phyloP scores from a whole-genome alignment of 2,113 vertebrate genomes.

The Thymallus thymallus region DNA sequence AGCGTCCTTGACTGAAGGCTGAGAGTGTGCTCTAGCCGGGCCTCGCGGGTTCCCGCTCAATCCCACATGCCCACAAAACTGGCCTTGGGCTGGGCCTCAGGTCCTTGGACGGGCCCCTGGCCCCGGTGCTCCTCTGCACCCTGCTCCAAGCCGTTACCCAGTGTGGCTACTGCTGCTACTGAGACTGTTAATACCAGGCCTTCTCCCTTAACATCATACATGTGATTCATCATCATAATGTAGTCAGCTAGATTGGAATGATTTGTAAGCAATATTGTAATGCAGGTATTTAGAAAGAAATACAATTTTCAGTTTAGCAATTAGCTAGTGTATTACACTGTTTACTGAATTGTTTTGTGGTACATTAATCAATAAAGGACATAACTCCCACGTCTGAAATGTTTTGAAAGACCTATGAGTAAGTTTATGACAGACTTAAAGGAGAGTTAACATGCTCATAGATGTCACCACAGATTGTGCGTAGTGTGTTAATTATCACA shows the following conservation, averaged over 20 bases:
- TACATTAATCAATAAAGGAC: conserved; percentile 43
- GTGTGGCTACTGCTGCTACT: conserved; percentile 31
- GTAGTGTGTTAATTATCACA: not conserved
- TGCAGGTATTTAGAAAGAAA: conserved; percentile 33
- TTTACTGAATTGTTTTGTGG: conserved; percentile 17
- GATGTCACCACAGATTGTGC: not conserved
- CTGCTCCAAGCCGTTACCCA: not conserved
- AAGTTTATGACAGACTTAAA: conserved; percentile 19
- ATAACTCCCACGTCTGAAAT: not conserved
- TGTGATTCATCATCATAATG: conserved; percentile 55
- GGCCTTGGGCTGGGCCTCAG: not conserved
- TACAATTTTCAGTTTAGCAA: conserved; percentile 46
- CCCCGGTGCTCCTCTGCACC: not conserved
- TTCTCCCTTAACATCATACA: conserved; percentile 36
- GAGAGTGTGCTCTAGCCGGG: not conserved
- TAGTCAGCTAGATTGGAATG: conserved; percentile 46
- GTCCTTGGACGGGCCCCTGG: not conserved
- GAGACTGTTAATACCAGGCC: not conserved
- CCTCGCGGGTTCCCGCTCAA: not conserved
- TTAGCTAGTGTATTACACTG: conserved; percentile 40
- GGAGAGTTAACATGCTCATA: not conserved
- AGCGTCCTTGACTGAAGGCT: conserved; percentile 3
- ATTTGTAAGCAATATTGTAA: conserved; percentile 45
- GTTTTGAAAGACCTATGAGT: conserved; percentile 30
- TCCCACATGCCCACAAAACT: not conserved